Evolutionary conservation across 2,888 invertebrate species (phyloP), one percentile per base, ranked within the genome.

Genomic region (Acronicta leporina): DNA sequence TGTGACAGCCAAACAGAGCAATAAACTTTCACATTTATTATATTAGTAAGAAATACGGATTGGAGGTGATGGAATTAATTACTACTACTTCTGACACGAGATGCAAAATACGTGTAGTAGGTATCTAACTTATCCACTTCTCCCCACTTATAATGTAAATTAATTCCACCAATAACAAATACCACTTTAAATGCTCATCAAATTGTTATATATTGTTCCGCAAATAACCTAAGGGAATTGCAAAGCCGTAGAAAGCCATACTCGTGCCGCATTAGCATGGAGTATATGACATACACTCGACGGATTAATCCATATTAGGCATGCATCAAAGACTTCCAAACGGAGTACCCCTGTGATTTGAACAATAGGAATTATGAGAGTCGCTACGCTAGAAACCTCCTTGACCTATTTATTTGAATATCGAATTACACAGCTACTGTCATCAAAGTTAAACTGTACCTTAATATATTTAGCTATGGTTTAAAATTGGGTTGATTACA

Each of bases 311-410:
- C 89, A 87, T 87, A 90, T 92, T 92, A 93, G 85, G 80, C 87
- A 93, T 91, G 92, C 93, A 91, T 94, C 93, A 94, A 94, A 92
- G 92, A 87, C 81, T 81, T 77, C 77, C 80, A 80, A 89, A 84
- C 80, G 83, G 86, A 87, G 75, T 77, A 89, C 87, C 71, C 51
- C 67, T 49, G 73, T 75, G 91, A 89, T 89, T 91, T 84, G 85
- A 92, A 94, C 93, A 94, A 94, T 93, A 83, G 85, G 71, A 82
- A 92, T 92, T 91, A 92, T 90, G 88, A 84, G 86, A 88, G 84
- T 87, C 84, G 89, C 86, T 82, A 90, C 87, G 77, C 86, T 82
- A 80, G 82, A 90, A 86, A 84, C 83, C 88, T 84, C 83, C 92
- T 93, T 94, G 93, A 94, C 94, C 92, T 86, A 90, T 81, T 90